Base-by-base conservation (phyloP, 1,140 invertebrate genomes). In the Contarinia nasturtii region DNA sequence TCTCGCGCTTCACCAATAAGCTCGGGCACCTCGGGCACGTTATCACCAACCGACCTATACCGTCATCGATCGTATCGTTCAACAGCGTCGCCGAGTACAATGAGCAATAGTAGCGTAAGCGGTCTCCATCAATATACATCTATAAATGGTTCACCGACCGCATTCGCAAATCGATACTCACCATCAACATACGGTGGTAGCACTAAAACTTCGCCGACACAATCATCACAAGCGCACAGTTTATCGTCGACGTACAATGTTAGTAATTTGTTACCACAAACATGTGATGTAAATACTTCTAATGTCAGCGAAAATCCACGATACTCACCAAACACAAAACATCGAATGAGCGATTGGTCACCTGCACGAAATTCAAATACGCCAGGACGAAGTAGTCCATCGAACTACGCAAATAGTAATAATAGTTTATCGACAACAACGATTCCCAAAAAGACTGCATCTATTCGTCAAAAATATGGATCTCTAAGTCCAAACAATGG, bases 391-490 rank as follows among this genome's bases (percentile, higher is more conserved):
- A 27, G 27, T 27, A 27, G 14, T 14, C 37, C 11, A 43, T 43
- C 41, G 12, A 43, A 12, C n/a, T 20, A 11, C 11, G 41, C 10
- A 43, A 18, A 11, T 7, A 12, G 18, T 21, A 18, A 12, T 43
- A 52, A 54, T 37, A 53, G 44, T 15, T 49, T 53, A 11, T 57
- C 60, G 27, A 58, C 60, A 49, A 53, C 61, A 38, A 64, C 61
- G 41, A 61, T 64, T 52, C 61, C 61, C 51, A 64, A 63, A 50
- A 64, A 64, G 58, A 64, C 61, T 60, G 61, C 58, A 41, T 59
- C 61, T 19, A 57, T 63, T 48, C 57, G 61, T 33, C 56, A 61
- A 21, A 59, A 64, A 53, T 64, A 63, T 20, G 58, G 59, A 45
- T 63, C 61, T n/a, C 59, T 59, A 7, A 57, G 55, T 15, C 50